A percentile compares a stretch with the other conserved stretches of the same genome.
Conservation (phyloP, 2,888 invertebrate genomes). For the Eupithecia insigniata region DNA sequence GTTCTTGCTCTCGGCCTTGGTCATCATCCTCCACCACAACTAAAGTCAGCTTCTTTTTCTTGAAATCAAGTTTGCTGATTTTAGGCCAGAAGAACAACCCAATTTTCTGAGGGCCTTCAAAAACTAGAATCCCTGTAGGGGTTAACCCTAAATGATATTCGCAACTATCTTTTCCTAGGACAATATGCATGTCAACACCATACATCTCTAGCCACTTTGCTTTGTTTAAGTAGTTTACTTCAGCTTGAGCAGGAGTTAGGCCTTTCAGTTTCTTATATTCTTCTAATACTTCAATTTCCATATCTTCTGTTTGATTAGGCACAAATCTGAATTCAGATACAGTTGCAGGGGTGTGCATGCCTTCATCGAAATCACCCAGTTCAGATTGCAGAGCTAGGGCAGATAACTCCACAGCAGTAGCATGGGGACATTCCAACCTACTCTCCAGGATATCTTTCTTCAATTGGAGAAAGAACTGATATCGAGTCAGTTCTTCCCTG, state of each 20-base stretch:
- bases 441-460: slow-evolving; percentile 98
- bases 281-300: slow-evolving; percentile 97
- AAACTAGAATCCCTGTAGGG: slow-evolving; percentile 98
- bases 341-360: slow-evolving; percentile 96
- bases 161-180: slow-evolving; percentile 97
- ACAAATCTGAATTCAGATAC: slow-evolving; percentile 99
- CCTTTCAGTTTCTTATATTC: slow-evolving; percentile 94
- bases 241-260: slow-evolving; percentile 97
- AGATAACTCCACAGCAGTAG: slow-evolving; percentile 94
- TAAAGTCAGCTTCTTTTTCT: slow-evolving; percentile 97
- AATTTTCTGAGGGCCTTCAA: slow-evolving; percentile 98
- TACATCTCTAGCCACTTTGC: slow-evolving; percentile 99
- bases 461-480: slow-evolving; percentile 98
- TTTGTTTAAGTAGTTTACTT: slow-evolving; percentile 97
- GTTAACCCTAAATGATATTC: slow-evolving; percentile 98
- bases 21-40: slow-evolving; percentile 99
- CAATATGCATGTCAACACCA: slow-evolving; percentile 99
- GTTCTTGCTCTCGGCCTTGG: slow-evolving; percentile 97
- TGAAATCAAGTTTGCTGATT: slow-evolving; percentile 98
- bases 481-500: slow-evolving; percentile 98
- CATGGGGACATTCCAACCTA: slow-evolving; percentile 94
- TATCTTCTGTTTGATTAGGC: slow-evolving; percentile 97
- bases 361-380: slow-evolving; percentile 97
- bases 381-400: slow-evolving; percentile 98
- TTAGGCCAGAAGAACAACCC: slow-evolving; percentile 99